Conservation (phyloP, 2,113 vertebrate genomes). For the Tychaedon coryphoeus region DNA sequence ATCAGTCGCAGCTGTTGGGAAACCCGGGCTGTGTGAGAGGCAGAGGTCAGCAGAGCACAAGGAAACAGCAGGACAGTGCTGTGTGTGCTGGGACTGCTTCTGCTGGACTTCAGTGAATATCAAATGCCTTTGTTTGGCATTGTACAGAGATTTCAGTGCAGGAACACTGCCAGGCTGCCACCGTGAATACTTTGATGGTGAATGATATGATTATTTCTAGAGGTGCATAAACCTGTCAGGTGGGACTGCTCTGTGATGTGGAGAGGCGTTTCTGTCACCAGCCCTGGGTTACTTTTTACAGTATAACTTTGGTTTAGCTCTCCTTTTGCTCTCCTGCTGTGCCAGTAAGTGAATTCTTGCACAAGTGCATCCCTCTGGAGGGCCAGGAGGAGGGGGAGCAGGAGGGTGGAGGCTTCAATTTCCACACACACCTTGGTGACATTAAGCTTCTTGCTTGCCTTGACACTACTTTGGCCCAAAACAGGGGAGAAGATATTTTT, state of each 20-base stretch:
- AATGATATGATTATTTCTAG: neutral
- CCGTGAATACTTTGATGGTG: neutral
- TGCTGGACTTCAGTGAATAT: neutral
- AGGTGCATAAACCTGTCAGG: neutral
- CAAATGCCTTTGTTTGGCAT: neutral
- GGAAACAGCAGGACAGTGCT: neutral
- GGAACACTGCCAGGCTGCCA: neutral
- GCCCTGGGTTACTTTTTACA: neutral
- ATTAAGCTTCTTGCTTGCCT: neutral
- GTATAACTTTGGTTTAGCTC: neutral
- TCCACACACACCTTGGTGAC: neutral
- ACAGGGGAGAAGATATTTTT: neutral
- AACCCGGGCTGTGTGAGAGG: neutral
- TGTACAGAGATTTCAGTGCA: neutral
- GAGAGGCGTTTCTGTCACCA: rapidly evolving
- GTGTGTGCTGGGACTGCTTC: neutral
- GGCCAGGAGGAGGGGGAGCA: neutral
- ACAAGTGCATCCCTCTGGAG: neutral
- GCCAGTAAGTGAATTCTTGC: neutral
- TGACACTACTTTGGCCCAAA: neutral
- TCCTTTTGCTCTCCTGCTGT: neutral
- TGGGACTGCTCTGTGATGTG: neutral
- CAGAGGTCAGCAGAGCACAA: neutral
- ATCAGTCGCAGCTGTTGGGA: neutral
- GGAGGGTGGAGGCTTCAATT: neutral